These are phyloP conservation scores for Rambutsinella grinnellia DNA, from an alignment of 2,888 invertebrate species.

Conservation along the genomic window DNA sequence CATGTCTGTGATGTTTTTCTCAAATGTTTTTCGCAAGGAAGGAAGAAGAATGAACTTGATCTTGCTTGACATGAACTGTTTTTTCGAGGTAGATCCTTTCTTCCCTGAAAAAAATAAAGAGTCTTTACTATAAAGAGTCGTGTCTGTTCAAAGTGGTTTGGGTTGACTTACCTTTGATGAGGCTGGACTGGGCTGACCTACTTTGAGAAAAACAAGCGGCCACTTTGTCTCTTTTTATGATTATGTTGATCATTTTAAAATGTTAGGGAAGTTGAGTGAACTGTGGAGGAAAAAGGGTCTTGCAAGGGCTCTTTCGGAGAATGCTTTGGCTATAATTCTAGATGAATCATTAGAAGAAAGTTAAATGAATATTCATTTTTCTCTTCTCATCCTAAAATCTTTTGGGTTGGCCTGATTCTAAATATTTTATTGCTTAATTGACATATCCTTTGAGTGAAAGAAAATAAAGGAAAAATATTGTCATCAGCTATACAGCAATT, in stretches of 20 bases:
- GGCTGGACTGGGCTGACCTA: conserved; percentile 50
- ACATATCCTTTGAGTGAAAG: too few relatives aligned
- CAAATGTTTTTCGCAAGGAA: not conserved
- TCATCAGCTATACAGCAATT: too few relatives aligned
- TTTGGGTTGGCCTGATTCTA: too few relatives aligned
- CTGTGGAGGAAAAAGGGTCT: conserved; percentile 15
- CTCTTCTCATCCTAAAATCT: too few relatives aligned
- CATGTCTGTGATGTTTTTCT: not conserved
- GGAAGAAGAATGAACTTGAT: conserved; percentile 26
- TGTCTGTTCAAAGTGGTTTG: not conserved
- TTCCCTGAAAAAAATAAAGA: not conserved
- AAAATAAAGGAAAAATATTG: too few relatives aligned
- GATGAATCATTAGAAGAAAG: too few relatives aligned
- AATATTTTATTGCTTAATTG: too few relatives aligned
- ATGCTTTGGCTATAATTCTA: too few relatives aligned
- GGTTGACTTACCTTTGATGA: not conserved
- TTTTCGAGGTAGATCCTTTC: not conserved
- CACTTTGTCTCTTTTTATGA: conserved; percentile 4
- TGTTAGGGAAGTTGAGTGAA: conserved; percentile 50
- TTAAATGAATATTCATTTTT: too few relatives aligned
- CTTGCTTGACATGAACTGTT: too few relatives aligned
- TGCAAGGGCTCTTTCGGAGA: too few relatives aligned
- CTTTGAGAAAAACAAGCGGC: conserved; percentile 33
- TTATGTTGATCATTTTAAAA: conserved; percentile 9
- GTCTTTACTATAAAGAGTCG: not conserved